Base-by-base conservation (phyloP, 2,888 invertebrate genomes). In the Lordiphosa andalusiaca region DNA sequence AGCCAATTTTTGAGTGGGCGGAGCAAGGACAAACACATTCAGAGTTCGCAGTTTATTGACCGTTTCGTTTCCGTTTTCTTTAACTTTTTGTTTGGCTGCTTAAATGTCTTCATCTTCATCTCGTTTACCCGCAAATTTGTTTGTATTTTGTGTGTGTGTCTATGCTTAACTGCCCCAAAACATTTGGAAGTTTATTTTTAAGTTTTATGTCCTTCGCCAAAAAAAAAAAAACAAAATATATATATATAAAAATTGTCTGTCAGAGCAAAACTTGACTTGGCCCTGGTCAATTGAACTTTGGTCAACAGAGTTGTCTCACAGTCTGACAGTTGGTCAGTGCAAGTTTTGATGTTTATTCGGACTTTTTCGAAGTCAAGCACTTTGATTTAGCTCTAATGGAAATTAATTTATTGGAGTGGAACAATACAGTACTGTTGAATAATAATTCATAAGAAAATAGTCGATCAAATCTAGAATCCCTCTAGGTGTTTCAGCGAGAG, bases 171-270 rank as follows among this genome's bases (percentile, higher is more conserved):
- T 56, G 47, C 42, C 60, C 55, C 48, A 47, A 63, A 63, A 67
- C 53, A 72, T 62, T 69, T 47, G 53, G 19, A 16, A 81, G 77
- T 74, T 77, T 72, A 81, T 81, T 81, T 81, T 81, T 61, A 54
- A 77, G 64, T 56, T 47, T 63, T 51, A 42, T 56, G 63, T 56
- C 56, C 30, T 53, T 36, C 33, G 40, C 33, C 16, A 13, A 13
- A 42, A 13, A 38, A 6, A 46, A 13, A 42, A 21, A 38, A 10
- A 46, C 19, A 30, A 35, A 19, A 21, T n/a, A 16, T 16, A 16
- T 1, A 16, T 1, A 16, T 16, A 16, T n/a, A 16, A 16, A 53
- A 16, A 10, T 13, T 3, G 35, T 40, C 55, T 46, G 33, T 13
- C 25, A 42, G 40, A 38, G 38, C 38, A 19, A 9, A 16, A 30